phyloP scores from a whole-genome alignment of 2,888 invertebrate genomes.

The Drosophila putrida region DNA sequence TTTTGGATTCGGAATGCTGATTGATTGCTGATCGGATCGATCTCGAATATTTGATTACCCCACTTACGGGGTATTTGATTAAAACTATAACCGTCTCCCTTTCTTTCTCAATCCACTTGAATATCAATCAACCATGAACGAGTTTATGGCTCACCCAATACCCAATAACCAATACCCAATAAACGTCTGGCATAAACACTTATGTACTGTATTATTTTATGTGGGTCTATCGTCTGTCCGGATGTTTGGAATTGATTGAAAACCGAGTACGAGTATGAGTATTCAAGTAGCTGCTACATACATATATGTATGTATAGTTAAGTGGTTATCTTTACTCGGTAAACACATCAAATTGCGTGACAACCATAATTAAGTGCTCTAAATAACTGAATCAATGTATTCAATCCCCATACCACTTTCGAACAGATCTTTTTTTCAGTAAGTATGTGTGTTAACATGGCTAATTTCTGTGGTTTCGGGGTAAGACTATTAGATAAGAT shows the following conservation, averaged over 20 bases:
- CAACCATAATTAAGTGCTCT: conserved; percentile 49
- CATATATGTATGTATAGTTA: too few species aligned
- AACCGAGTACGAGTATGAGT: not conserved
- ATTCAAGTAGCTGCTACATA: not conserved
- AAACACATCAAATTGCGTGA: conserved; percentile 42
- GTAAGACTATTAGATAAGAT: conserved; percentile 54
- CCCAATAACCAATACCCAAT: too few species aligned
- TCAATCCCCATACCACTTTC: conserved; percentile 6
- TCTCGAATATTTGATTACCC: conserved; percentile 64
- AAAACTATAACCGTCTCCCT: conserved; percentile 23
- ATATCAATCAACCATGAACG: conserved; percentile 65
- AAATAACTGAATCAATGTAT: conserved; percentile 24
- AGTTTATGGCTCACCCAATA: conserved; percentile 21
- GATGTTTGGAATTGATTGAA: conserved; percentile 45
- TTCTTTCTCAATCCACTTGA: conserved; percentile 62
- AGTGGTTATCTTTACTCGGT: conserved; percentile 35
- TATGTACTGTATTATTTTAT: conserved; percentile 9
- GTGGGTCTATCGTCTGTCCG: conserved; percentile 25
- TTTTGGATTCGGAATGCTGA: conserved; percentile 58
- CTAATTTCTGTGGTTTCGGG: conserved; percentile 35
- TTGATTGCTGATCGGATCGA: conserved; percentile 46
- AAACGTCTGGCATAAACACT: too few species aligned
- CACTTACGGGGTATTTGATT: conserved; percentile 69
- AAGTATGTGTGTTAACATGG: conserved; percentile 37
- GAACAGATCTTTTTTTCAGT: conserved; percentile 22